Evolutionary conservation across 2,797 vertebrate genomes (phyloP).

Genomic region (Fistularia commersonii): DNA sequence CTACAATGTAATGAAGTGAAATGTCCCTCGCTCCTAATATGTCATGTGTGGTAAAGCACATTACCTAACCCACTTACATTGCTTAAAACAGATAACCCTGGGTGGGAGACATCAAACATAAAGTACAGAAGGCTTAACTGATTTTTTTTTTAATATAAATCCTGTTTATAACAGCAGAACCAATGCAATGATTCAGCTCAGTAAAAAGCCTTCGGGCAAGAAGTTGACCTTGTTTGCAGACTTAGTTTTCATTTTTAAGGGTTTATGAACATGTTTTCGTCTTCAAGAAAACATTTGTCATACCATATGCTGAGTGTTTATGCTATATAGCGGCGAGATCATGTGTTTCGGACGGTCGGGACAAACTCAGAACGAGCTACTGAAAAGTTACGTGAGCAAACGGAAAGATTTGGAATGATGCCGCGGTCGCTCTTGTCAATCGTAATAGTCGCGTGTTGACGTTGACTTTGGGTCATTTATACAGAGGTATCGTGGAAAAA

Average conservation of each 20-base stretch:
- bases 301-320: too few relatives aligned
- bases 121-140: slow-evolving; percentile 54
- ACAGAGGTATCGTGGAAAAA: too few relatives aligned
- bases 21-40: slow-evolving; percentile 13
- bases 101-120: slow-evolving; percentile 58
- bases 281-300: background rate
- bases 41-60: slow-evolving; percentile 38
- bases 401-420: too few relatives aligned
- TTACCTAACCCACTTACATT: slow-evolving; percentile 52
- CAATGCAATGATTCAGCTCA: slow-evolving; percentile 57
- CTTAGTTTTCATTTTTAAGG: slow-evolving; percentile 38
- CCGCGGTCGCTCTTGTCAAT: too few relatives aligned
- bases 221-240: slow-evolving; percentile 64
- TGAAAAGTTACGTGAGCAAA: too few relatives aligned
- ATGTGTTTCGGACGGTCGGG: too few relatives aligned
- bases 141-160: slow-evolving; percentile 42
- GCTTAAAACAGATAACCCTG: slow-evolving; percentile 54
- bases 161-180: slow-evolving; percentile 58
- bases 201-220: slow-evolving; percentile 43
- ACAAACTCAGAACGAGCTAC: too few relatives aligned
- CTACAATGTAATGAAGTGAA: slow-evolving; percentile 11
- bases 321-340: too few relatives aligned
- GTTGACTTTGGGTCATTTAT: too few relatives aligned
- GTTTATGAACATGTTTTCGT: slow-evolving; percentile 35
- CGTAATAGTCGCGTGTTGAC: too few relatives aligned